Conservation (phyloP, 2,113 vertebrate genomes). For the Hepsetus odoe region DNA sequence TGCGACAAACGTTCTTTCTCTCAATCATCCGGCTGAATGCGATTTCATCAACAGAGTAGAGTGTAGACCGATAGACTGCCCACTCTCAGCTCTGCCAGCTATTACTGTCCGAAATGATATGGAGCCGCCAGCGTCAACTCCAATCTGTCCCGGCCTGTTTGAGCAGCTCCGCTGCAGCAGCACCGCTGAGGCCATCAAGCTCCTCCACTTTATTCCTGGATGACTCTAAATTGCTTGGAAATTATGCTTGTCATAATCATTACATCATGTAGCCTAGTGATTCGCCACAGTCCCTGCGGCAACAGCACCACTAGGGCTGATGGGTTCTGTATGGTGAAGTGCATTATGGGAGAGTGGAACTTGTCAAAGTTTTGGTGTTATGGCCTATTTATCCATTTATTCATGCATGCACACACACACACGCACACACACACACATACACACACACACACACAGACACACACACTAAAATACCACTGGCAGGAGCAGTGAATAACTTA, state of each 20-base stretch:
- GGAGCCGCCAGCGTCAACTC: conserved; percentile 42
- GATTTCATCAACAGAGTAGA: conserved; percentile 38
- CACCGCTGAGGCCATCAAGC: conserved; percentile 48
- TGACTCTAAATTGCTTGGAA: conserved; percentile 64
- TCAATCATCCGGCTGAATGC: conserved; percentile 14
- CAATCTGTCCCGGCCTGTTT: background rate
- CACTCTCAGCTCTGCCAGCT: conserved; percentile 29
- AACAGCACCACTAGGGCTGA: conserved; percentile 51
- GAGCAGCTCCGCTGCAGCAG: background rate
- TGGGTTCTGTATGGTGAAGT: conserved; percentile 64
- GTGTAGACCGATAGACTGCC: conserved; percentile 30
- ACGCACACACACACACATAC: too few species aligned
- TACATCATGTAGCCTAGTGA: conserved; percentile 62
- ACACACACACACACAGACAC: too few species aligned
- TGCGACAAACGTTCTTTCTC: conserved; percentile 30
- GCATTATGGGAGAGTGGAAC: conserved; percentile 52
- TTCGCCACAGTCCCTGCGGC: conserved; percentile 55
- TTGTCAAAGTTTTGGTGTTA: conserved; percentile 48
- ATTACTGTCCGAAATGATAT: conserved; percentile 24
- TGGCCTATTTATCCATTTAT: conserved; percentile 36
- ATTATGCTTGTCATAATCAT: conserved; percentile 65
- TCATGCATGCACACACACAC: background rate
- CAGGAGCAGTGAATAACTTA: too few species aligned
- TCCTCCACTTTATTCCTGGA: conserved; percentile 53
- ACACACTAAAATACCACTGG: too few species aligned